phyloP scores from a whole-genome alignment of 2,797 vertebrate genomes.

The Rachycentron canadum region DNA sequence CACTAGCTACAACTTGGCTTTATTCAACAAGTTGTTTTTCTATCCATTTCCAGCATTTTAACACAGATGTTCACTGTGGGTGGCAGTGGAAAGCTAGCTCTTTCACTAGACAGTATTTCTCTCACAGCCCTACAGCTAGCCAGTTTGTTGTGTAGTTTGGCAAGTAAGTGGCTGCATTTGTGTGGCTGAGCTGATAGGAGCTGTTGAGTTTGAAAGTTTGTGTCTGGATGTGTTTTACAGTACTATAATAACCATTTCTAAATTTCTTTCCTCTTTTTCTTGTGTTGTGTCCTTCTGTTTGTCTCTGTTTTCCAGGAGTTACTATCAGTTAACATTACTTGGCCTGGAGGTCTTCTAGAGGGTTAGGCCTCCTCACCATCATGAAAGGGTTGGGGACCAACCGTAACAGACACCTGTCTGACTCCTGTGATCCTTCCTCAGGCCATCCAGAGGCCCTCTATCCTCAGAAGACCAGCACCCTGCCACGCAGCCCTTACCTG shows the following conservation, averaged over 20 bases:
- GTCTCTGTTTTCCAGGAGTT: constrained; percentile 73
- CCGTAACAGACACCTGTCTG: constrained; percentile 93
- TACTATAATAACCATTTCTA: constrained; percentile 4
- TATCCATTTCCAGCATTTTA: constrained; percentile 55
- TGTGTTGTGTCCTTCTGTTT: constrained; percentile 36
- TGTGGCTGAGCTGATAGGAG: constrained; percentile 36
- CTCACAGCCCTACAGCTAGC: constrained; percentile 34
- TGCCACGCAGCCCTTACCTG: constrained; percentile 93
- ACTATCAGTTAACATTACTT: constrained; percentile 59
- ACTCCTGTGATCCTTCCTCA: constrained; percentile 92
- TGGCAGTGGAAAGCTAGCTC: constrained; percentile 53
- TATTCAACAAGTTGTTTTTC: constrained; percentile 62
- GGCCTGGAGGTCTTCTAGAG: constrained; percentile 86
- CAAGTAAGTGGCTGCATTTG: constrained; percentile 36
- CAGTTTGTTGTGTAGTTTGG: constrained; percentile 48
- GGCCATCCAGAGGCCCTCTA: constrained; percentile 91
- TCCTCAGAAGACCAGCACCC: constrained; percentile 81
- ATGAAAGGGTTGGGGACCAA: constrained; percentile 98
- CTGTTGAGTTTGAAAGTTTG: constrained; percentile 33
- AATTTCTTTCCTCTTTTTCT: constrained; percentile 7
- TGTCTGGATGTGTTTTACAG: constrained; percentile 37
- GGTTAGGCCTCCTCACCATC: constrained; percentile 78
- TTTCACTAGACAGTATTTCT: constrained; percentile 44
- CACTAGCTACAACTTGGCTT: constrained; percentile 54
- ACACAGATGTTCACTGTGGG: constrained; percentile 64